A percentile compares a stretch with the other conserved stretches of the same genome.
phyloP scores from a whole-genome alignment of 2,113 vertebrate species.

The Campylomormyrus numenius region DNA sequence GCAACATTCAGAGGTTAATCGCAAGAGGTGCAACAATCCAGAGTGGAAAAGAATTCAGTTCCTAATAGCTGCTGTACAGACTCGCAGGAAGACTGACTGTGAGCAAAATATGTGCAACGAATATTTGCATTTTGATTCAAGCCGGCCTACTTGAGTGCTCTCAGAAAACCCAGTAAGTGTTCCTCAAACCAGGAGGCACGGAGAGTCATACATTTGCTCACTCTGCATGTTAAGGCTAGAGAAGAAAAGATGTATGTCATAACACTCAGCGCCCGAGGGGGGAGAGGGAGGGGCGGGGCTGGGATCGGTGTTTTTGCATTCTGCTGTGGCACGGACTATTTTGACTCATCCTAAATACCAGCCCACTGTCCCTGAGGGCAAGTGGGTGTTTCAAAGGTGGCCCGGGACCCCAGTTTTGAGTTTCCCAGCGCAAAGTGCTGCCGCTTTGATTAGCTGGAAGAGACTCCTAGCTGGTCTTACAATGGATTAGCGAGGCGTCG shows the following conservation, averaged over 20 bases:
- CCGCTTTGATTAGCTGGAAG: constrained; percentile 25
- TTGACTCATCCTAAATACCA: constrained; percentile 58
- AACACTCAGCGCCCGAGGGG: constrained; percentile 27
- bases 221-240: constrained; percentile 6
- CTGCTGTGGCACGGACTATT: constrained; percentile 49
- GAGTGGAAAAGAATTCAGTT: background rate
- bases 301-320: constrained; percentile 32
- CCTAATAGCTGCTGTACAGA: background rate
- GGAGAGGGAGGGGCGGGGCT: constrained; percentile 27
- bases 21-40: background rate
- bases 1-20: constrained; percentile 9
- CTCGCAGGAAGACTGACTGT: background rate
- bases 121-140: background rate
- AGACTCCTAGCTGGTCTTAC: constrained; percentile 37
- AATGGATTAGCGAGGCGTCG: constrained; percentile 61
- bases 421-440: constrained; percentile 45
- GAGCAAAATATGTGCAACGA: background rate
- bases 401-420: constrained; percentile 50
- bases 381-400: constrained; percentile 49
- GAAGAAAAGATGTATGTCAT: background rate
- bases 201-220: background rate
- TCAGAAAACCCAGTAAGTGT: background rate
- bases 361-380: constrained; percentile 47
- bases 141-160: constrained; percentile 24
- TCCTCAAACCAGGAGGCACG: background rate